These are phyloP conservation scores for Morus bassanus DNA, from an alignment of 2,797 vertebrate genomes.

Conservation along the genomic window DNA sequence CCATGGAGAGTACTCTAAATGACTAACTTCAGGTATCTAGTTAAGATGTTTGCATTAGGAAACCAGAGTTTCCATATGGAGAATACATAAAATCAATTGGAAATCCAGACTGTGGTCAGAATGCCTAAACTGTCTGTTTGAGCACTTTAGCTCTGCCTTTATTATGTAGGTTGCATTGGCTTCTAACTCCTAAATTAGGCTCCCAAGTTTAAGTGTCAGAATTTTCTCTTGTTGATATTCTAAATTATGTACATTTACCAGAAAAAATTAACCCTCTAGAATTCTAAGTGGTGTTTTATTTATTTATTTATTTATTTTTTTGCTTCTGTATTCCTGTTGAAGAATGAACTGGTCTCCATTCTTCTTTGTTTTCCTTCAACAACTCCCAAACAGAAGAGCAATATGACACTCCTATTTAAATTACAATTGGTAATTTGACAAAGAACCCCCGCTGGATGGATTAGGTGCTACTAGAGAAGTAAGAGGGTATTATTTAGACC, in stretches of 20 bases:
- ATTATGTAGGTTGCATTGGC: not conserved
- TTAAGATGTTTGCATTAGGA: not conserved
- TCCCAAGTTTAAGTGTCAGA: not conserved
- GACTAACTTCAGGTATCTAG: not conserved
- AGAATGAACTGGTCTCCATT: not conserved
- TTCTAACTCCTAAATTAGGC: not conserved
- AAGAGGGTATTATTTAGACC: not conserved
- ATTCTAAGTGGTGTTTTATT: not conserved
- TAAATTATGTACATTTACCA: not conserved
- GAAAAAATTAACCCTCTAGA: not conserved
- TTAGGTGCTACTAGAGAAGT: not conserved
- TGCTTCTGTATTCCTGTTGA: not conserved
- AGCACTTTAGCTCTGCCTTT: not conserved
- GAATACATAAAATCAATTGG: not conserved
- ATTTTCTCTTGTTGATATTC: not conserved
- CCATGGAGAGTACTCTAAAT: not conserved
- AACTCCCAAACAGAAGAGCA: not conserved
- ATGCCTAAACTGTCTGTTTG: not conserved
- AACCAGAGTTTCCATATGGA: not conserved
- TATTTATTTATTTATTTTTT: not conserved
- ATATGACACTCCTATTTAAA: not conserved
- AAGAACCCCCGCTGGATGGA: not conserved
- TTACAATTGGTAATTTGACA: not conserved
- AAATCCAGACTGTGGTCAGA: not conserved
- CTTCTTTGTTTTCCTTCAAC: not conserved